Base-by-base conservation (phyloP, 2,888 invertebrate genomes). In the Teinopalpus imperialis region DNA sequence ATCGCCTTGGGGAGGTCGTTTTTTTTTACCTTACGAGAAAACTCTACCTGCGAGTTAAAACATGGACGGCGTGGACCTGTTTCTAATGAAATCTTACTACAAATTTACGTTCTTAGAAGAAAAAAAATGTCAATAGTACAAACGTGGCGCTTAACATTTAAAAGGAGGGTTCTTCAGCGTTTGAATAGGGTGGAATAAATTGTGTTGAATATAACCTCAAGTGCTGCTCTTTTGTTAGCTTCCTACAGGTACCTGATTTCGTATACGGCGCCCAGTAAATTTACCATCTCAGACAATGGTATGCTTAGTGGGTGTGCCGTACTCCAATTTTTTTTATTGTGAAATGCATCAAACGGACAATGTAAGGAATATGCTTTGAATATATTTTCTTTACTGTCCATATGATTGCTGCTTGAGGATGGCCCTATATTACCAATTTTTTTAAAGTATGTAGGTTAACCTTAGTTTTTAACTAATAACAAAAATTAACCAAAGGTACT, bases 81-180 rank as follows among this genome's bases (percentile, higher is more conserved):
- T 67, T 58, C 61, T 40, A 61, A 60, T 52, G 61, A 66, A 59
- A 59, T 65, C 54, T 68, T 85, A 83, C 85, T 86, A 85, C 78
- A 67, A 72, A 67, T 63, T 66, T 82, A 83, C 76, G 81, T 53
- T 53, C 61, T 40, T 37, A n/a, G 26, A 46, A 26, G 53, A 52
- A 57, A 74, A 73, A 77, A 81, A 73, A 70, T 51, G 53, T 65
- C 66, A 74, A 74, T 74, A 74, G 68, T 52, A 42, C 57, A 63
- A 40, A 34, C 40, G 26, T 37, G 86, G 86, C 86, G 86, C 86
- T 86, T 75, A 79, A 50, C 59, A 69, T 64, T 73, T 61, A 69
- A 74, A 76, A 66, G 58, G 53, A 44, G 27, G 53, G 51, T 51
- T 53, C 52, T 61, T 56, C 58, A 56, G 54, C 54, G 55, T 52